Evolutionary conservation across 1,140 invertebrate genomes (phyloP).

Genomic region (Archivesica marissinica): DNA sequence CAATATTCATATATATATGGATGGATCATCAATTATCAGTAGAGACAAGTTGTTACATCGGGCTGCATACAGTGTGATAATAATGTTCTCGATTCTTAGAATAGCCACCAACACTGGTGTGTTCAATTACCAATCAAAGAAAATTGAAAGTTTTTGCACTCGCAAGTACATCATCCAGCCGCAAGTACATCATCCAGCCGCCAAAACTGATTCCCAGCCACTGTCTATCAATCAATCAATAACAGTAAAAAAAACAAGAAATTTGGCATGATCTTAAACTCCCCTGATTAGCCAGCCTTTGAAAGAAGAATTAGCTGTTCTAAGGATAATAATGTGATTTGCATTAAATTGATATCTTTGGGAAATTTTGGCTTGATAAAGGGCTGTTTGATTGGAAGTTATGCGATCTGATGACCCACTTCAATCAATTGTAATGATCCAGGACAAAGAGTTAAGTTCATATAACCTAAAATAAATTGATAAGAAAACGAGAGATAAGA

Average conservation of each 20-base stretch:
- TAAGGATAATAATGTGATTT: slow-evolving; percentile 44
- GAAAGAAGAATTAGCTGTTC: background rate
- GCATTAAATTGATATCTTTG: slow-evolving; percentile 59
- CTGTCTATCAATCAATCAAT: slow-evolving; percentile 54
- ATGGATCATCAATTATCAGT: no score
- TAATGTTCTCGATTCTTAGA: no score
- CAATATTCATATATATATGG: no score
- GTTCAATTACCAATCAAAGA: slow-evolving; percentile 38
- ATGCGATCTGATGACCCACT: slow-evolving; percentile 37
- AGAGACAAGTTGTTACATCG: no score
- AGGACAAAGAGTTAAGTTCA: slow-evolving; percentile 38
- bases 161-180: slow-evolving; percentile 1
- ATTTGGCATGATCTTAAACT: slow-evolving; percentile 33
- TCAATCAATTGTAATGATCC: slow-evolving; percentile 60
- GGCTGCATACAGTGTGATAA: no score
- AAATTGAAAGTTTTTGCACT: slow-evolving; percentile 10
- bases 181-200: background rate
- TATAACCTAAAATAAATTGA: slow-evolving; percentile 47
- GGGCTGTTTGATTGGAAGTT: slow-evolving; percentile 42
- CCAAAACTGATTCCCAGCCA: slow-evolving; percentile 4
- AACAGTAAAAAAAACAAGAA: slow-evolving; percentile 29
- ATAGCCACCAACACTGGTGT: background rate
- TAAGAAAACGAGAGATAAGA: slow-evolving; percentile 53
- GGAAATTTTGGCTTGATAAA: slow-evolving; percentile 57
- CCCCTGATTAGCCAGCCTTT: slow-evolving; percentile 28